Percentiles rank a stretch among this genome's conserved stretches.
Conservation (phyloP, 2,113 vertebrate species). For the Alligator mississippiensis region DNA sequence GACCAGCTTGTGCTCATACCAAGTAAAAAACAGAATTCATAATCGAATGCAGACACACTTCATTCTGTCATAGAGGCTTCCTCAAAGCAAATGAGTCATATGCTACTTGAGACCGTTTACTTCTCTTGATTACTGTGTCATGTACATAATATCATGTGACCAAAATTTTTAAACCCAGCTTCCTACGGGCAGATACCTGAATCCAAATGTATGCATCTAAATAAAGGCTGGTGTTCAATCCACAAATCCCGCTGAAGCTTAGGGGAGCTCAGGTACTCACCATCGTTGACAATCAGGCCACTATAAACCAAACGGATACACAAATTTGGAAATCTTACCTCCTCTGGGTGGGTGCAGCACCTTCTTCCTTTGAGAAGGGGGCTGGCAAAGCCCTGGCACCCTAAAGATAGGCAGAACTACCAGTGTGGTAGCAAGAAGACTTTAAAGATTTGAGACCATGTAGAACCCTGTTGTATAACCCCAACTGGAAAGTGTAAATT, state of each 20-base stretch:
- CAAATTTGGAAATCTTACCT: fast-evolving
- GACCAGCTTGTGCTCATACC: not conserved
- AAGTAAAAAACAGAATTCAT: not conserved
- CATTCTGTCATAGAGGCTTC: not conserved
- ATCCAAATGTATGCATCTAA: fast-evolving
- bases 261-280: not conserved
- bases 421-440: not conserved
- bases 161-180: not conserved
- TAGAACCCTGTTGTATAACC: not conserved
- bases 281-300: not conserved
- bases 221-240: not conserved
- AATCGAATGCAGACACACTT: not conserved
- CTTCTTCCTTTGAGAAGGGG: not conserved
- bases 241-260: not conserved
- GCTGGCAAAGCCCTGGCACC: not conserved
- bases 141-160: not conserved
- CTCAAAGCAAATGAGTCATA: not conserved
- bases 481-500: not conserved
- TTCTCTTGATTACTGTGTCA: not conserved
- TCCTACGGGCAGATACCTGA: not conserved
- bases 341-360: not conserved
- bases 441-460: not conserved
- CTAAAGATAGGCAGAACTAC: not conserved
- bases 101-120: not conserved
- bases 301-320: not conserved